Evolutionary conservation across 1,140 invertebrate species (phyloP), one percentile per base, ranked within the genome.

Genomic region (Microvelia longipes): DNA sequence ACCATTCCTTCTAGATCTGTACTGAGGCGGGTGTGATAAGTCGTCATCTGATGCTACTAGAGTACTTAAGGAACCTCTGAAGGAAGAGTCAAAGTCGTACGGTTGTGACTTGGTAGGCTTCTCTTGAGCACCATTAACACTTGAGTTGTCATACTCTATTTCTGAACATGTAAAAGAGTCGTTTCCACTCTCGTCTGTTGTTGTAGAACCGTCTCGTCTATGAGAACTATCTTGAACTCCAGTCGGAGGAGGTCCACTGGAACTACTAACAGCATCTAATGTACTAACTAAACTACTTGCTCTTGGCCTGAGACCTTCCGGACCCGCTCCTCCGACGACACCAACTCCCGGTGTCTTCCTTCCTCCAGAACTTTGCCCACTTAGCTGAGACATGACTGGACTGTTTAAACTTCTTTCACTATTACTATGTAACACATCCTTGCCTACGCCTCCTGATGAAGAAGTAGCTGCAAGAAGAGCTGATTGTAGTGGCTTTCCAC

Each of bases 121-220:
- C 19, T 74, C 70, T 2, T 71, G 71, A 2, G 71, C 71, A 11
- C 88, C 88, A 24, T 85, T 88, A 26, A 92, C 81, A 73, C 90
- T 92, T 72, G 90, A 89, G 75, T 93, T 91, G 75, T 98, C 94
- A 78, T 96, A 96, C 79, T 98, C 95, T 77, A 97, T 97, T 82
- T 98, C 94, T 0, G 94, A 98, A 80, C 94, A 98, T 0, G 94
- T 98, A 81, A 98, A 98, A 72, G 94, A 96, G 77, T 98, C 95
- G 80, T 97, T 96, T 1, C 92, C 93, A 77, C 92, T 94, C 78
- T 96, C 94, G 76, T 96, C 93, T 2, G 93, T 94, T 1, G 92
- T 93, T 1, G 92, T 93, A 0, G 90, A 91, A 76, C 88, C 89
- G 62, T 83, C 77, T 11, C 80, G 73, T 15, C 72, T 73, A 5